Evolutionary conservation across 1,140 invertebrate genomes (phyloP).

Genomic region (Drosophila persimilis): DNA sequence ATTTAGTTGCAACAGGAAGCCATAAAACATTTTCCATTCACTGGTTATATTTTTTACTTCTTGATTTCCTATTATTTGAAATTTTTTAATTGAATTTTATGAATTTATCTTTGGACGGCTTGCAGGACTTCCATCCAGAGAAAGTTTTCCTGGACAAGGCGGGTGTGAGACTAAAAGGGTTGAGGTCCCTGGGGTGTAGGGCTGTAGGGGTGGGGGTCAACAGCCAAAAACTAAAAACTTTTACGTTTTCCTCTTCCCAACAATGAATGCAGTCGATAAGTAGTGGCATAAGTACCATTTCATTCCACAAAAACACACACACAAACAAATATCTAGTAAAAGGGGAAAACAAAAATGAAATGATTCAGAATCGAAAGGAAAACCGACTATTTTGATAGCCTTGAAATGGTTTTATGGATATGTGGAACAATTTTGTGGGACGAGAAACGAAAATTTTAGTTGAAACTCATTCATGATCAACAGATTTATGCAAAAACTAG

Average conservation of each 20-base stretch:
- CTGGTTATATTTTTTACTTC: conserved; percentile 25
- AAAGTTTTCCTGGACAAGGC: conserved; percentile 30
- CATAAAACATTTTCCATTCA: conserved; percentile 41
- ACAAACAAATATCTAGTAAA: background rate
- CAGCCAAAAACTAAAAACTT: conserved; percentile 71
- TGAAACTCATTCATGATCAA: too few relatives aligned
- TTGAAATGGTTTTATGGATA: background rate
- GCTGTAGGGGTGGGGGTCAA: conserved; percentile 40
- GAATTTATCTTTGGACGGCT: conserved; percentile 40
- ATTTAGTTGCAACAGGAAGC: conserved; percentile 65
- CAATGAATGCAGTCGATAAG: conserved; percentile 81
- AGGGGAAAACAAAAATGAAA: conserved; percentile 21
- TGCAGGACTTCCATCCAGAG: conserved; percentile 56
- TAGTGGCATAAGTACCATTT: conserved; percentile 76
- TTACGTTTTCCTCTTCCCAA: conserved; percentile 49
- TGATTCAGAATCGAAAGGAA: background rate
- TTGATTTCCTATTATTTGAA: conserved; percentile 12
- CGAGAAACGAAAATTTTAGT: too few relatives aligned
- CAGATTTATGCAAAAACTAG: too few relatives aligned
- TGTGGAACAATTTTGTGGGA: too few relatives aligned
- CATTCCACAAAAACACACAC: conserved; percentile 47
- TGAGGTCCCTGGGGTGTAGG: conserved; percentile 1
- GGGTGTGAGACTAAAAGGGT: background rate
- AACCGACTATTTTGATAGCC: conserved; percentile 1
- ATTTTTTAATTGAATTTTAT: conserved; percentile 72